These are phyloP conservation scores for Schizopygopsis malacanthus DNA, from an alignment of 2,797 vertebrate species.

Conservation along the genomic window DNA sequence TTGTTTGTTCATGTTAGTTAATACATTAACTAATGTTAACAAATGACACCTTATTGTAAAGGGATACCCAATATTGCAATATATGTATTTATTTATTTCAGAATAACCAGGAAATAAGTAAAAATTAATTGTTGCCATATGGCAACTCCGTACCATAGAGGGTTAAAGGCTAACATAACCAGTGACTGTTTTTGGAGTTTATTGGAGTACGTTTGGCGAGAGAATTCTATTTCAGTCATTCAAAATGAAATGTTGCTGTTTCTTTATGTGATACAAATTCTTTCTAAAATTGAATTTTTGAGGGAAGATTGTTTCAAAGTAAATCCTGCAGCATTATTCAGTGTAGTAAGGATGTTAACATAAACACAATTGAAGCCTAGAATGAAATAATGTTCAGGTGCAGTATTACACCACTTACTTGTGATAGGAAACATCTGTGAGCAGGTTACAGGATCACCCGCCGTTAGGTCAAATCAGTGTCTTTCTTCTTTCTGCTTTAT, in stretches of 20 bases:
- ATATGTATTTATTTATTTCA: not conserved
- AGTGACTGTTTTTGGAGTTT: not conserved
- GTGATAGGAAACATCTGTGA: conserved; percentile 10
- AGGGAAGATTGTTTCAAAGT: not conserved
- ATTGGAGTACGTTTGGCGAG: not conserved
- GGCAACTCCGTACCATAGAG: not conserved
- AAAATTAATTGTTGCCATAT: not conserved
- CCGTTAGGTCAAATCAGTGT: not conserved
- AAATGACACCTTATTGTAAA: no score
- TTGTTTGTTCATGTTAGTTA: no score
- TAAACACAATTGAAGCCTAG: not conserved
- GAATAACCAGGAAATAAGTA: not conserved
- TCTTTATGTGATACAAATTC: not conserved
- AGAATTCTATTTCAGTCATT: not conserved
- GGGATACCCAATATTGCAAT: no score
- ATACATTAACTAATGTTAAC: no score
- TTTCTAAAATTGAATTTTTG: not conserved
- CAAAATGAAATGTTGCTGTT: not conserved
- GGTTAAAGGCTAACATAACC: not conserved
- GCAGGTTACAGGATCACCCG: not conserved
- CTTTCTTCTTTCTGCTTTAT: not conserved
- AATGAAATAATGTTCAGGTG: not conserved
- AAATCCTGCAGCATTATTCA: not conserved
- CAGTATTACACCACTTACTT: not conserved
- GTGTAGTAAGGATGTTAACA: not conserved